A percentile compares a stretch with the other conserved stretches of the same genome.
phyloP scores from a whole-genome alignment of 2,113 vertebrate genomes.

The Parus major region DNA sequence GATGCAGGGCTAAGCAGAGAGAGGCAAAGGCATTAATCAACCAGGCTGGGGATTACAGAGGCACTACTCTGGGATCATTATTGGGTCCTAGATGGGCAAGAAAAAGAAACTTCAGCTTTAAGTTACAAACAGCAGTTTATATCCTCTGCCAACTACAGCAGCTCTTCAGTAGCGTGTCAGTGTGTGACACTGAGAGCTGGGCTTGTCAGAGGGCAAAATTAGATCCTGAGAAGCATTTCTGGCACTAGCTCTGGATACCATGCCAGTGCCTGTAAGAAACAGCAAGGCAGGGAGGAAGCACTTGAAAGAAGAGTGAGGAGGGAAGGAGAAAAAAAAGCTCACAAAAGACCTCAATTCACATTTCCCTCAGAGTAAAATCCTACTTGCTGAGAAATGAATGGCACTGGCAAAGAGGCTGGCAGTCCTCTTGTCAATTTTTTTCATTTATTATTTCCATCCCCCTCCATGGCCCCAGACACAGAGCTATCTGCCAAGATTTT shows the following conservation, averaged over 20 bases:
- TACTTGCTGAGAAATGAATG: neutral
- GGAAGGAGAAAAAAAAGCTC: neutral
- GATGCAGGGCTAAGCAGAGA: neutral
- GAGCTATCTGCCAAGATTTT: neutral
- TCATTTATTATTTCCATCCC: neutral
- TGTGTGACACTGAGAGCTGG: neutral
- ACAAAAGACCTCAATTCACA: neutral
- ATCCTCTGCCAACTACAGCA: neutral
- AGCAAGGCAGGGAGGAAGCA: neutral
- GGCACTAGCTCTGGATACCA: neutral
- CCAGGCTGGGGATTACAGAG: neutral
- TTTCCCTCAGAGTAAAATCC: neutral
- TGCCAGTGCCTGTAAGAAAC: neutral
- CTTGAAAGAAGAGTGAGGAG: neutral
- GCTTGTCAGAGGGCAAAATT: constrained; percentile 43
- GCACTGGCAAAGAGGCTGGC: neutral
- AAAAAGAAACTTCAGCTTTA: neutral
- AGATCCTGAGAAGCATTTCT: constrained; percentile 31
- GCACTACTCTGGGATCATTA: neutral
- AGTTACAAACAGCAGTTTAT: neutral
- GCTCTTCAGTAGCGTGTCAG: neutral
- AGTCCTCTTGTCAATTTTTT: neutral
- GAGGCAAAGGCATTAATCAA: neutral
- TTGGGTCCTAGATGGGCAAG: neutral
- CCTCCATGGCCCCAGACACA: neutral